These are phyloP conservation scores for Tridacna crocea DNA, from an alignment of 2,888 invertebrate species.

Conservation along the genomic window DNA sequence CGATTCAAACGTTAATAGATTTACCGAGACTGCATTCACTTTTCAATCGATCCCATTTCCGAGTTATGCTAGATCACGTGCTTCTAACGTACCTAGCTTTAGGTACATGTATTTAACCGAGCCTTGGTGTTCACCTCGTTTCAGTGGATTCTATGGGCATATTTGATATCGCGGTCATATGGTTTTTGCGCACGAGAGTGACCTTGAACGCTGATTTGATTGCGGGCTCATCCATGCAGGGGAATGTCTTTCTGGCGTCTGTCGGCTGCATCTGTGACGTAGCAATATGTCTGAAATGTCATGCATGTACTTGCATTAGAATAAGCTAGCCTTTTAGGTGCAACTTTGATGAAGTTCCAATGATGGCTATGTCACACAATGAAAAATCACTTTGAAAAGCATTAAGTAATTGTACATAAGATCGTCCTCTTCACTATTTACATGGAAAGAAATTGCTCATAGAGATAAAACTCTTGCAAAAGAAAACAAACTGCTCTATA, in stretches of 20 bases:
- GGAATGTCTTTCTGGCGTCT: constrained; percentile 95
- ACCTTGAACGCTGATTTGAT: constrained; percentile 94
- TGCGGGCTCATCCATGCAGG: constrained; percentile 95
- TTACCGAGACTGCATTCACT: no score
- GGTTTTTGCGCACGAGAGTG: constrained; percentile 86
- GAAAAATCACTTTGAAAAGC: no score
- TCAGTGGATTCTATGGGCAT: constrained; percentile 62
- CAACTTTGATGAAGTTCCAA: no score
- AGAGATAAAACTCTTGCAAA: no score
- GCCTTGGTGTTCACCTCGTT: constrained; percentile 35
- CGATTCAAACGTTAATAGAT: no score
- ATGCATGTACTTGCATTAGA: background rate
- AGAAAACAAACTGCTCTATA: no score
- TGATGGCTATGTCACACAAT: no score
- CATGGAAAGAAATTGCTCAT: no score
- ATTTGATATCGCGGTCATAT: constrained; percentile 72
- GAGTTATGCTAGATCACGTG: background rate
- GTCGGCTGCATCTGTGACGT: constrained; percentile 95
- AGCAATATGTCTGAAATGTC: constrained; percentile 87
- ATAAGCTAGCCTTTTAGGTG: no score
- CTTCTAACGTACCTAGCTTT: constrained; percentile 3
- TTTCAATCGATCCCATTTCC: no score
- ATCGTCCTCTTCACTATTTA: no score
- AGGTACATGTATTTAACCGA: background rate
- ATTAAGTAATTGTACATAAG: no score